These are phyloP conservation scores for Heliconius aoede DNA, from an alignment of 2,888 invertebrate genomes.

Conservation along the genomic window DNA sequence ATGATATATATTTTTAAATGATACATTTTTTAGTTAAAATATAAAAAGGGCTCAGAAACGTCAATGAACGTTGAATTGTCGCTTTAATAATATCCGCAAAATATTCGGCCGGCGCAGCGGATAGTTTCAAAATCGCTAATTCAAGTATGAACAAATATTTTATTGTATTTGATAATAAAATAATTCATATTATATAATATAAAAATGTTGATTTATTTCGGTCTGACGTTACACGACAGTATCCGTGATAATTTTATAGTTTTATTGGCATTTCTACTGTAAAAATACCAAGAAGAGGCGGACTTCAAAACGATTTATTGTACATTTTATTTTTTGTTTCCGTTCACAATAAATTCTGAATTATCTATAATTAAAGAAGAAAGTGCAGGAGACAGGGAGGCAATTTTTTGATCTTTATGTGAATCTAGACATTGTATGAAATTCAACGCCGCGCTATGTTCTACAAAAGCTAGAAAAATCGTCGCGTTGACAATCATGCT, in stretches of 20 bases:
- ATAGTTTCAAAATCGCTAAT: conserved; percentile 59
- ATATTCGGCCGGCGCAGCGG: background rate
- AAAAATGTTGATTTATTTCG: conserved; percentile 69
- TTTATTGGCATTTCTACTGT: conserved; percentile 70
- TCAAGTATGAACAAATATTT: conserved; percentile 63
- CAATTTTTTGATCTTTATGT: conserved; percentile 49
- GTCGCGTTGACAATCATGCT: too few species aligned
- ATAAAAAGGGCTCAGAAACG: background rate
- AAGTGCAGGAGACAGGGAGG: conserved; percentile 29
- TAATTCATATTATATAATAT: conserved; percentile 62
- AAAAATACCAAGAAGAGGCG: conserved; percentile 72
- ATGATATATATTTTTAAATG: too few species aligned
- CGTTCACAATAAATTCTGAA: conserved; percentile 64
- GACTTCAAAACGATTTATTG: conserved; percentile 69
- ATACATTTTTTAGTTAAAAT: background rate
- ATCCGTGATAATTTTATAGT: conserved; percentile 77
- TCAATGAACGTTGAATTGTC: background rate
- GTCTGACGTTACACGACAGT: conserved; percentile 65
- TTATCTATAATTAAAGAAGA: conserved; percentile 48
- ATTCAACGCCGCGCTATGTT: background rate
- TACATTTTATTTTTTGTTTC: conserved; percentile 75
- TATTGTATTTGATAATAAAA: conserved; percentile 76
- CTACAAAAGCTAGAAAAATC: background rate
- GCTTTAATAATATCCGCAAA: background rate
- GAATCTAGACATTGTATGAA: background rate